Percentiles rank a stretch among this genome's conserved stretches.
Evolutionary conservation across 2,113 vertebrate genomes (phyloP).

Genomic region (Serinus canaria): DNA sequence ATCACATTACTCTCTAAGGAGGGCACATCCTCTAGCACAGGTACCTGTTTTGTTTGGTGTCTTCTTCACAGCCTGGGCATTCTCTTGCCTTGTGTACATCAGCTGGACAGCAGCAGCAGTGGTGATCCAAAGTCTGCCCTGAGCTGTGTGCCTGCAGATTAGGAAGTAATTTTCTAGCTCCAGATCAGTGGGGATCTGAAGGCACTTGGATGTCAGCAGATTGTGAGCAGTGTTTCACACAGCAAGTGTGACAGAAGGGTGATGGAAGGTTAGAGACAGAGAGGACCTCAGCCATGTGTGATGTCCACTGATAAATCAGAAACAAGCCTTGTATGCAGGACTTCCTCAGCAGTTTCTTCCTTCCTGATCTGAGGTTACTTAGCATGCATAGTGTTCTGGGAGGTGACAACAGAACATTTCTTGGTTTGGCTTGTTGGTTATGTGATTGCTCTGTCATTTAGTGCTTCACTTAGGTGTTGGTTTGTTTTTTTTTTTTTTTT

Average conservation of each 20-base stretch:
- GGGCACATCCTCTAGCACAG: neutral
- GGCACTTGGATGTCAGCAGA: neutral
- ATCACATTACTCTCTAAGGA: neutral
- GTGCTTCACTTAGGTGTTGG: neutral
- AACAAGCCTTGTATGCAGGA: neutral
- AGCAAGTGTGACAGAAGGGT: neutral
- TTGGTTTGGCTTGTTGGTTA: neutral
- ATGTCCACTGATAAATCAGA: neutral
- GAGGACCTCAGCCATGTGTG: accelerated
- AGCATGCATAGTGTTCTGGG: neutral
- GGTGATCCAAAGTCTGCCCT: neutral
- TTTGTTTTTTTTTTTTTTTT: neutral
- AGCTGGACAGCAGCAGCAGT: neutral
- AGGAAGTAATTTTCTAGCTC: neutral
- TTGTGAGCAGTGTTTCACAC: neutral
- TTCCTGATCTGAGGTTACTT: neutral
- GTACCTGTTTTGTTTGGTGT: neutral
- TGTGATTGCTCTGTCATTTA: neutral
- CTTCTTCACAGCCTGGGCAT: neutral
- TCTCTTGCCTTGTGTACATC: neutral
- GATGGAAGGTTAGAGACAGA: neutral
- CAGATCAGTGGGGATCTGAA: neutral
- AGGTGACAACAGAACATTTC: neutral
- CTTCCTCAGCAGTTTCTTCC: neutral
- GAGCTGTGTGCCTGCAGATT: neutral